phyloP scores from a whole-genome alignment of 1,140 invertebrate genomes.

The Cyclargus thomasi region DNA sequence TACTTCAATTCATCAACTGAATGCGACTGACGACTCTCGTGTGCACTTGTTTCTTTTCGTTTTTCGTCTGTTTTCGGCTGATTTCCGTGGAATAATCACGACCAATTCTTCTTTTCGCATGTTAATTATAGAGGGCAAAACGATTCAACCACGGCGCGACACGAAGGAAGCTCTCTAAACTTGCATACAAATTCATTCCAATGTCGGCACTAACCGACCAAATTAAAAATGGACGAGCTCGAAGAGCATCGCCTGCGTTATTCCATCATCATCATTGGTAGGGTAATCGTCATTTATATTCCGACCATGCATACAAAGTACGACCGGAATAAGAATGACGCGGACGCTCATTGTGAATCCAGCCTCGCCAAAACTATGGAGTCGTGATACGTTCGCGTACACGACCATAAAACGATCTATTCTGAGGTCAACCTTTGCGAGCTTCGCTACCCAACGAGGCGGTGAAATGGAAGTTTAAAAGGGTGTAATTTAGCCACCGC shows the following conservation, averaged over 20 bases:
- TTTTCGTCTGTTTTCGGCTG: too few species aligned
- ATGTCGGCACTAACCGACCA: slow-evolving; percentile 36
- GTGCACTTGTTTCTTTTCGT: background rate
- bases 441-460: slow-evolving; percentile 36
- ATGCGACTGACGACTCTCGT: background rate
- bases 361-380: slow-evolving; percentile 55
- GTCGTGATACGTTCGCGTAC: slow-evolving; percentile 28
- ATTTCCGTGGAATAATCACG: background rate
- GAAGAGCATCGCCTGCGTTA: slow-evolving; percentile 16
- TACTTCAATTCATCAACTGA: background rate
- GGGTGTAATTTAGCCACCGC: slow-evolving; percentile 37
- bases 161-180: slow-evolving; percentile 43
- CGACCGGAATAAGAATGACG: slow-evolving; percentile 56
- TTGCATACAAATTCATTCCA: slow-evolving; percentile 57
- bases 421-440: slow-evolving; percentile 28
- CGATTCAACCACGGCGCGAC: slow-evolving; percentile 34
- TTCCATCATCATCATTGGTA: slow-evolving; percentile 26
- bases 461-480: slow-evolving; percentile 54
- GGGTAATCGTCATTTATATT: slow-evolving; percentile 52
- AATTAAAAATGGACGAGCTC: slow-evolving; percentile 28
- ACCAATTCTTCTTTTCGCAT: slow-evolving; percentile 28
- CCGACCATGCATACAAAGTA: slow-evolving; percentile 35
- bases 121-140: slow-evolving; percentile 50
- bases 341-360: slow-evolving; percentile 44
- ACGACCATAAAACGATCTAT: slow-evolving; percentile 37